Evolutionary conservation across 1,140 invertebrate species (phyloP).

Genomic region (Philotrypesis tridentata): DNA sequence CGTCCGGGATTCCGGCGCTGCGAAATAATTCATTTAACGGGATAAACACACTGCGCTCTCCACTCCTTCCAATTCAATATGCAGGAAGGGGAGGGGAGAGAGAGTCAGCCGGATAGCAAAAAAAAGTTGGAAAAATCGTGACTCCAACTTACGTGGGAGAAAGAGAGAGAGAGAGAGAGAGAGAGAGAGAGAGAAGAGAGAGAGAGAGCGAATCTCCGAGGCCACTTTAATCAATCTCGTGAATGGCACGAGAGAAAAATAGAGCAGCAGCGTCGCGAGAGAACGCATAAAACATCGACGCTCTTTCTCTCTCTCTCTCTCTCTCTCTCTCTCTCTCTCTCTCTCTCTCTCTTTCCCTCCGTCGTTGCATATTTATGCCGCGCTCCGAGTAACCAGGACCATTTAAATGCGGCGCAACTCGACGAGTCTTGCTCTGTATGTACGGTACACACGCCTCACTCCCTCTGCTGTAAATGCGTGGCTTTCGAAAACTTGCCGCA

Average conservation of each 20-base stretch:
- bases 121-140: slow-evolving; percentile 7
- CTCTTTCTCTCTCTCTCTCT: background rate
- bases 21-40: too few species aligned
- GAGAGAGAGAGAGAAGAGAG: too few species aligned
- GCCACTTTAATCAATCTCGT: slow-evolving; percentile 60
- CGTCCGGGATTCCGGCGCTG: too few species aligned
- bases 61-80: background rate
- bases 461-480: background rate
- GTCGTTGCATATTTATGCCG: slow-evolving; percentile 62
- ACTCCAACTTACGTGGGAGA: background rate
- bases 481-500: background rate
- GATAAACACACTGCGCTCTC: background rate
- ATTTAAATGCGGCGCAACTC: slow-evolving; percentile 55
- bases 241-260: slow-evolving; percentile 58
- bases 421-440: background rate
- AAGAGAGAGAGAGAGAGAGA: too few species aligned
- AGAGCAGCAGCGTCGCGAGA: slow-evolving; percentile 24
- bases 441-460: background rate
- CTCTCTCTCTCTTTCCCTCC: slow-evolving; percentile 30
- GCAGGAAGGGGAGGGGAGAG: background rate
- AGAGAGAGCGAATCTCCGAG: too few species aligned
- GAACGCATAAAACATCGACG: slow-evolving; percentile 37
- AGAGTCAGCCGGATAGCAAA: background rate
- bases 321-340: slow-evolving; percentile 16
- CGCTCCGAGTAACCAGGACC: background rate